Evolutionary conservation across 2,113 vertebrate species (phyloP).

Genomic region (Syngnathus floridae): DNA sequence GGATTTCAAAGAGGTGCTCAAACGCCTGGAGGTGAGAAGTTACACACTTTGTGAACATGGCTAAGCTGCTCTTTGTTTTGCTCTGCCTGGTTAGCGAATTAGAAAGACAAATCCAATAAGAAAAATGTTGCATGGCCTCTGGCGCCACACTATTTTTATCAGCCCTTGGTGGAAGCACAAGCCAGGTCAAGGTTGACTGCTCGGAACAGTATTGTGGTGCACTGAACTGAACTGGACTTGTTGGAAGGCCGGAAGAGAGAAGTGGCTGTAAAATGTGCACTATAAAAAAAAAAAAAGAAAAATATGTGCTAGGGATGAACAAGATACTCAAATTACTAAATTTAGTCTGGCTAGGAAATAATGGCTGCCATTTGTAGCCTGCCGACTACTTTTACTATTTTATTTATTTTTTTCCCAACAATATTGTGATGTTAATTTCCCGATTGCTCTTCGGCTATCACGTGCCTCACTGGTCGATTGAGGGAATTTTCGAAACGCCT

Average conservation of each 20-base stretch:
- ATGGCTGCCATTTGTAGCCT: background rate
- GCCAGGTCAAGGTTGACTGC: background rate
- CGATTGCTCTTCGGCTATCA: constrained; percentile 34
- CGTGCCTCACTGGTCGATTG: constrained; percentile 38
- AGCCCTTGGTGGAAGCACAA: background rate
- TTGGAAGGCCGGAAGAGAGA: background rate
- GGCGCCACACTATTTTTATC: background rate
- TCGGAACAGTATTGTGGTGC: background rate
- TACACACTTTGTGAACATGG: background rate
- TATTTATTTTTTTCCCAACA: constrained; percentile 29
- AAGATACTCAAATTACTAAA: background rate
- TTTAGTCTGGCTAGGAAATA: too few relatives aligned
- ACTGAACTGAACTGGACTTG: background rate
- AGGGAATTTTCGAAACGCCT: constrained; percentile 44
- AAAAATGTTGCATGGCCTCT: background rate
- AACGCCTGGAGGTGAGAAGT: constrained; percentile 86
- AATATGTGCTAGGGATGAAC: background rate
- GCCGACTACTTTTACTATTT: background rate
- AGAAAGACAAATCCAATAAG: background rate
- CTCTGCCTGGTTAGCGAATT: background rate
- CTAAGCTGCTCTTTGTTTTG: background rate
- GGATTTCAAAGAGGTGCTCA: constrained; percentile 95
- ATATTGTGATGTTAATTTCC: constrained; percentile 29
- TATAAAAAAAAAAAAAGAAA: background rate
- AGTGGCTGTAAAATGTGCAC: background rate